Evolutionary conservation across 1,140 invertebrate genomes (phyloP).

Genomic region (Cherax destructor): DNA sequence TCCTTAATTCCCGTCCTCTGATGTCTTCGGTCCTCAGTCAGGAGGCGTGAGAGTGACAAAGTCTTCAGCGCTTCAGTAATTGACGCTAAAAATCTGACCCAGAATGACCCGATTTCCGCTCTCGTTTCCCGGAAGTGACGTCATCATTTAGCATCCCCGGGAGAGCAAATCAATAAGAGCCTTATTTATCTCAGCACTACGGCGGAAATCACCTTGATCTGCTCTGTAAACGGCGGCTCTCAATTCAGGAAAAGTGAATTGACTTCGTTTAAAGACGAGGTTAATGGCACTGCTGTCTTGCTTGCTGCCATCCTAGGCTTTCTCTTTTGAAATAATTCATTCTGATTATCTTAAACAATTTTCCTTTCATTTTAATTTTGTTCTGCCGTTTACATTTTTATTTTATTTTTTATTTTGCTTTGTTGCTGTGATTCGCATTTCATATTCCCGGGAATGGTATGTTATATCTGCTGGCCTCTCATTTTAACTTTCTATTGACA

Average conservation of each 20-base stretch:
- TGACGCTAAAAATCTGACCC: slow-evolving; percentile 22
- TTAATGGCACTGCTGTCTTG: background rate
- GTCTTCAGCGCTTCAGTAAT: background rate
- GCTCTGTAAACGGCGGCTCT: background rate
- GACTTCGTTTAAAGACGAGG: background rate
- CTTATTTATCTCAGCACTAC: background rate
- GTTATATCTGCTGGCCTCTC: too few relatives aligned
- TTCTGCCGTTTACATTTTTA: background rate
- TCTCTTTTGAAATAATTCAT: background rate
- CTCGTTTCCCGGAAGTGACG: background rate
- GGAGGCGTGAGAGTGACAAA: too few relatives aligned
- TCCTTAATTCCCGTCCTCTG: too few relatives aligned
- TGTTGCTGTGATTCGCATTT: too few relatives aligned
- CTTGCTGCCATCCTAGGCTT: too few relatives aligned
- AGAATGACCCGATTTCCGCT: background rate
- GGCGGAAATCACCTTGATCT: background rate
- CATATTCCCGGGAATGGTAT: too few relatives aligned
- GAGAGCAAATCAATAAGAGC: slow-evolving; percentile 9
- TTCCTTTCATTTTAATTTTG: background rate
- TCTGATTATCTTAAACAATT: background rate
- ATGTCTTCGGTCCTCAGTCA: too few relatives aligned
- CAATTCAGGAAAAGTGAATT: background rate
- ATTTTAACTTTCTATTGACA: too few relatives aligned
- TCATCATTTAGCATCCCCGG: background rate
- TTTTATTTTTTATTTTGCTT: too few relatives aligned